Evolutionary conservation across 1,140 invertebrate genomes (phyloP), one percentile per base, ranked within the genome.

Genomic region (Tenebrio molitor): DNA sequence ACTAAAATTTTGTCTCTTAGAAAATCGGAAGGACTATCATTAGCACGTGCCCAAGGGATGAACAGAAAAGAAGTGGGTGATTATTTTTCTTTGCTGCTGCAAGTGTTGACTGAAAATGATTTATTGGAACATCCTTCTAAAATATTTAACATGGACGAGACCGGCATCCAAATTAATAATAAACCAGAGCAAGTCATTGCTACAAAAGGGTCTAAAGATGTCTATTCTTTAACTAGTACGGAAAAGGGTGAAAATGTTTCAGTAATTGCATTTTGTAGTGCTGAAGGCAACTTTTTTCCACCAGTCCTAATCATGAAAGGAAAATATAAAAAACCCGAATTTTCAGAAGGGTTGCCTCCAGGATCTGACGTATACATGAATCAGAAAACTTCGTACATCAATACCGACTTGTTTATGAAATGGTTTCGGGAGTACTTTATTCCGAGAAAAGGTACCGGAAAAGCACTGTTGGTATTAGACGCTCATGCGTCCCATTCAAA

Each of bases 111-210:
- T n/a, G n/a, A n/a, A n/a, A n/a, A n/a, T n/a, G n/a, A n/a, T n/a
- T n/a, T n/a, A n/a, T n/a, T n/a, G n/a, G n/a, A n/a, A n/a, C n/a
- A n/a, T n/a, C n/a, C n/a, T n/a, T n/a, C n/a, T n/a, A 42, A 75
- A 58, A 80, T 84, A 41, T 85, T 68, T 50, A 85, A 84, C 74
- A 80, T 83, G 65, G 82, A 85, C 69, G 83, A 85, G 75, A 79
- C 74, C n/a, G 83, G 83, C 4, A 44, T 84, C 4, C 83, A 86
- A 73, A 14, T 84, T 21, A 84, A 81, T 58, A 83, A 76, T 58
- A 75, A 77, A 74, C 66, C 76, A 23, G 77, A 78, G 21, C 76
- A 80, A 72, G 79, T 83, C 10, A 23, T 85, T 46, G 82, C 82
- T 10, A 80, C 25, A 0, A 85, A 83, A 80, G 72, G 74, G 4